Evolutionary conservation across 1,140 invertebrate genomes (phyloP).

Genomic region (Drosophila seguyi): DNA sequence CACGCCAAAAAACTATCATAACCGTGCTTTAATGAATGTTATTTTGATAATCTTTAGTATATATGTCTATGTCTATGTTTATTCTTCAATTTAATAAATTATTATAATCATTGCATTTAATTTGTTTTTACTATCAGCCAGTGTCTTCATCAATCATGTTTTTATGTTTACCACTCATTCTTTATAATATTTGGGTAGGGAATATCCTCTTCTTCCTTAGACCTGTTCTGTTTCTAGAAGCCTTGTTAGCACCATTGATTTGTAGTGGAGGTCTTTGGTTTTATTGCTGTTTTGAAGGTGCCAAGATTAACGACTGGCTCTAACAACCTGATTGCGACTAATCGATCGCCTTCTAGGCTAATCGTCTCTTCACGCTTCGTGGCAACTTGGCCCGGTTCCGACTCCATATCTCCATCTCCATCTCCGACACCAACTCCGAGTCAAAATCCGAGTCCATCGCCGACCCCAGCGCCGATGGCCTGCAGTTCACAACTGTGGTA

Average conservation of each 20-base stretch:
- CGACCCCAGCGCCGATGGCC: conserved; percentile 31
- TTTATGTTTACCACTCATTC: too few species aligned
- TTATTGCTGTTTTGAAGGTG: conserved; percentile 15
- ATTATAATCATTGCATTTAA: not conserved
- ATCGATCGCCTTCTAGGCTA: conserved; percentile 73
- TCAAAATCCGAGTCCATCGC: conserved; percentile 1
- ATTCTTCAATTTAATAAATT: not conserved
- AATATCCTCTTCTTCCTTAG: not conserved
- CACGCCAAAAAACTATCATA: not conserved
- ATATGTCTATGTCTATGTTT: too few species aligned
- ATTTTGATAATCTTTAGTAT: too few species aligned
- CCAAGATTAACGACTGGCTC: conserved; percentile 30
- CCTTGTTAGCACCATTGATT: not conserved
- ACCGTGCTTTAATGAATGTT: not conserved
- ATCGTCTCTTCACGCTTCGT: conserved; percentile 63
- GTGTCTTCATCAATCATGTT: conserved; percentile 2
- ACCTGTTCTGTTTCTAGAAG: not conserved
- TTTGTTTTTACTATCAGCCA: not conserved
- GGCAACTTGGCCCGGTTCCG: conserved; percentile 50
- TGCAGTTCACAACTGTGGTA: conserved; percentile 48
- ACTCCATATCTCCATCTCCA: conserved; percentile 3
- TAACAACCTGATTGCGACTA: conserved; percentile 62
- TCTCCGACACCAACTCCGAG: not conserved
- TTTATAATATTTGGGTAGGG: too few species aligned
- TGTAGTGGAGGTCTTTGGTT: not conserved